Evolutionary conservation across 2,797 vertebrate species (phyloP), one percentile per base, ranked within the genome.

Genomic region (Varecia variegata): DNA sequence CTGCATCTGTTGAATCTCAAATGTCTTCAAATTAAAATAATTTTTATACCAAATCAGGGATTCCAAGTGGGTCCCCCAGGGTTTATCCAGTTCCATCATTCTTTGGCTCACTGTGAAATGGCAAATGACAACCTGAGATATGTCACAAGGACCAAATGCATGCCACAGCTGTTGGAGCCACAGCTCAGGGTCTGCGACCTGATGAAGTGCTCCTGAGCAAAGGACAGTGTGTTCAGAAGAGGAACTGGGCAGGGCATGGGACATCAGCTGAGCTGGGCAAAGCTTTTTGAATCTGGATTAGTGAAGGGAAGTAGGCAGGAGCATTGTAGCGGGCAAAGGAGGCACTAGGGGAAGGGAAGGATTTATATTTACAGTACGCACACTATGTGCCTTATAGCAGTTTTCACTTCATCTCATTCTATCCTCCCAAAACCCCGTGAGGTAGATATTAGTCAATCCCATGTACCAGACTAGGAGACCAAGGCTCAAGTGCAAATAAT

Each of bases 11-110:
- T 91, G 54, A 87, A 83, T 93, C 50, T 88, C 71, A 96, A 47
- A 92, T 88, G 32, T 93, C 83, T 91, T 92, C 79, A 54, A 21
- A 13, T 70, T 95, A 40, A 90, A 87, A 90, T 90, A 86, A 82
- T 82, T 68, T 88, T 68, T 76, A 80, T 62, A 90, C 7, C 50
- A 87, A 60, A 30, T 70, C 54, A 56, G 32, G 38, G 47, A 73
- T 60, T 50, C 62, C 12, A 4, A 82, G 70, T 40, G 32, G 23
- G 86, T 65, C 47, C 43, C 52, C 18, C 3, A 4, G 74, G 32
- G 32, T 30, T 86, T 50, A 38, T 13, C 12, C 23, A 68, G 65
- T 43, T 62, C 60, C 14, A 5, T 35, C 35, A 32, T 86, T 80
- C 67, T 86, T 14, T 54, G 50, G n/a, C 68, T 88, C 32, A 54